Conservation (phyloP, 2,888 invertebrate genomes). For the Tridacna gigas region DNA sequence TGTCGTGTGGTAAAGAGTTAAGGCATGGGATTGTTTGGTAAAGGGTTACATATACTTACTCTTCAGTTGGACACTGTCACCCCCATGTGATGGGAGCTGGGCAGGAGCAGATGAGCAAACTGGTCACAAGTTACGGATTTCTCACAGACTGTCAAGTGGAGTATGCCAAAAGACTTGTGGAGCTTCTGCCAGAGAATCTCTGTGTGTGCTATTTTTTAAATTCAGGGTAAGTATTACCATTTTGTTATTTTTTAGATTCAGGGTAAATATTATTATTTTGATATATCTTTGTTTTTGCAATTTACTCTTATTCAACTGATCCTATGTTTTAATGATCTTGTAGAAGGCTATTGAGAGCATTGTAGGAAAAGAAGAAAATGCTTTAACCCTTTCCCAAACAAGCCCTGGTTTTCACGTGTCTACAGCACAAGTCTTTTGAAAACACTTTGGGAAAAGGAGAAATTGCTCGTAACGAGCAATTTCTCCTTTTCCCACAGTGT, state of each 20-base stretch:
- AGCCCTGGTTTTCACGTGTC: too few relatives aligned
- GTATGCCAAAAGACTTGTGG: constrained; percentile 77
- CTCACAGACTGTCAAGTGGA: constrained; percentile 77
- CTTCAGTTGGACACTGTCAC: constrained; percentile 82
- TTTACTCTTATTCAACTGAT: too few relatives aligned
- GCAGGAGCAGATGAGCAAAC: constrained; percentile 80
- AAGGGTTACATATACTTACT: too few relatives aligned
- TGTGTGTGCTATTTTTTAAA: constrained; percentile 81
- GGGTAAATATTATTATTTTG: constrained; percentile 70
- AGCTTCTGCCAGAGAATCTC: constrained; percentile 79
- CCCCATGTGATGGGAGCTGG: constrained; percentile 80
- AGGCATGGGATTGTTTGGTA: too few relatives aligned
- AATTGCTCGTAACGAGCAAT: constrained; percentile 15
- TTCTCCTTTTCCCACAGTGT: constrained; percentile 14
- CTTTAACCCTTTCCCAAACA: too few relatives aligned
- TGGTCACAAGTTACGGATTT: constrained; percentile 77
- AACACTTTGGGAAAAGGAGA: constrained; percentile 11
- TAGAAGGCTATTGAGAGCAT: too few relatives aligned
- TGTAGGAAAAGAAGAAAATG: too few relatives aligned
- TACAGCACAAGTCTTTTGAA: too few relatives aligned
- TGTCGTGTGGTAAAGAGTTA: too few relatives aligned
- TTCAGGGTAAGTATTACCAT: constrained; percentile 76
- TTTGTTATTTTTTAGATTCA: constrained; percentile 68
- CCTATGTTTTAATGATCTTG: too few relatives aligned
- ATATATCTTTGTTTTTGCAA: too few relatives aligned